Evolutionary conservation across 2,888 invertebrate genomes (phyloP), one percentile per base, ranked within the genome.

Genomic region (Blastobasis lacticolella): DNA sequence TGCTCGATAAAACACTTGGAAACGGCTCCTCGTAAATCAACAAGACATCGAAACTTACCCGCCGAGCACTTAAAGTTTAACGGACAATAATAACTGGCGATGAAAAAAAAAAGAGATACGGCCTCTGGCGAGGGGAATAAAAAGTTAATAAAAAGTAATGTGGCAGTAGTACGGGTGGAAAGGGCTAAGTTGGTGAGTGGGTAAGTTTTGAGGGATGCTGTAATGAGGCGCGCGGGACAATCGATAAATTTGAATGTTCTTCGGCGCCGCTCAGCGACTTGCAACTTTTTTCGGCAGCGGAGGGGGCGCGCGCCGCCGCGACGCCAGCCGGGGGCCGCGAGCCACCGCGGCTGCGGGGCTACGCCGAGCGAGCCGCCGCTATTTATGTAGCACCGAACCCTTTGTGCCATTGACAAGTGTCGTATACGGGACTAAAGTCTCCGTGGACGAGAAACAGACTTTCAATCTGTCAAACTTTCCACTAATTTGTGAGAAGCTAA

Each of bases 241-340:
- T 88, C 87, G 83, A 88, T 88, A 87, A 87, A 88, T 87, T 87
- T 88, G 88, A 88, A 87, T 88, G 88, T 87, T 86, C 81, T 67
- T 63, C 78, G 85, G 85, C 85, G 84, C 84, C 85, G 79, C 76
- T 73, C 74, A 73, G 75, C 81, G 81, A 85, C 86, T 87, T 87
- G 88, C 86, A 87, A 87, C 84, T 87, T 88, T 88, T 88, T 87
- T 86, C 81, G 81, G 78, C 64, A 75, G 78, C 73, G 74, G 76
- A 79, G 66, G 78, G 82, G 78, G 68, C 70, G 63, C 76, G 77
- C 86, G 84, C 78, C 87, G 71, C 59, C 57, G 67, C 60, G 87
- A 78, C 87, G 87, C 86, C 87, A 78, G 61, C 65, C 51, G 54
- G 50, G 10, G 42, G 42, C 42, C n/a, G 5, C 5, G 5, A 7